These are phyloP conservation scores for Synergus japonicus DNA, from an alignment of 2,888 invertebrate species.

Conservation along the genomic window DNA sequence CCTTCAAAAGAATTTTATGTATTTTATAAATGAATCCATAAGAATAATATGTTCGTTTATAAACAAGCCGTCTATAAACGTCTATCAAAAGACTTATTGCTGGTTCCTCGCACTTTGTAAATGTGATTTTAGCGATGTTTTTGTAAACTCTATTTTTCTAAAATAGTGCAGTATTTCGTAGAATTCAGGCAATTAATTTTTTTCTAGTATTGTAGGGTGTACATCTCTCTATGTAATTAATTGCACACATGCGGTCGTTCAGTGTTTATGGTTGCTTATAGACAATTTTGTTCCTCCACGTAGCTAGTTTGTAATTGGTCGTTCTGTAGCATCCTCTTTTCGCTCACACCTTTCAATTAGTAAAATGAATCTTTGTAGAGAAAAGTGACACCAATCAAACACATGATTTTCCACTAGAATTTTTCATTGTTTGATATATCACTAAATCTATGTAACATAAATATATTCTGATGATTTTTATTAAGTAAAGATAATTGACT, in stretches of 20 bases:
- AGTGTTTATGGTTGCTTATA: constrained; percentile 4
- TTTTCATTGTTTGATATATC: not conserved
- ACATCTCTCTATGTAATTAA: not conserved
- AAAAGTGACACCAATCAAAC: constrained; percentile 18
- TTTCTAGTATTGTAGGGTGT: not conserved
- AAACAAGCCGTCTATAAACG: too few relatives aligned
- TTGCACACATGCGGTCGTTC: not conserved
- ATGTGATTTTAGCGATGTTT: too few relatives aligned
- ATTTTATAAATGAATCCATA: too few relatives aligned
- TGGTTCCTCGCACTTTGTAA: too few relatives aligned
- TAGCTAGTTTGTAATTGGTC: constrained; percentile 24
- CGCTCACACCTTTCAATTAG: constrained; percentile 30
- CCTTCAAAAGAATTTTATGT: too few relatives aligned
- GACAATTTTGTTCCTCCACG: not conserved
- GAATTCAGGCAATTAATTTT: too few relatives aligned
- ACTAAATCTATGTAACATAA: not conserved
- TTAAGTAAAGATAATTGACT: not conserved
- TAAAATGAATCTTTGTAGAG: constrained; percentile 22
- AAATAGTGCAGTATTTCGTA: not conserved
- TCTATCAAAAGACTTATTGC: too few relatives aligned
- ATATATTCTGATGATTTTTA: not conserved
- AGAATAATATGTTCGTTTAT: too few relatives aligned
- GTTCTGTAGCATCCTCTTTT: constrained; percentile 14
- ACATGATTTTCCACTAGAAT: not conserved
- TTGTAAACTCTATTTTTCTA: too few relatives aligned